Base-by-base conservation (phyloP, 1,140 invertebrate genomes). In the Globodera ellingtonae region DNA sequence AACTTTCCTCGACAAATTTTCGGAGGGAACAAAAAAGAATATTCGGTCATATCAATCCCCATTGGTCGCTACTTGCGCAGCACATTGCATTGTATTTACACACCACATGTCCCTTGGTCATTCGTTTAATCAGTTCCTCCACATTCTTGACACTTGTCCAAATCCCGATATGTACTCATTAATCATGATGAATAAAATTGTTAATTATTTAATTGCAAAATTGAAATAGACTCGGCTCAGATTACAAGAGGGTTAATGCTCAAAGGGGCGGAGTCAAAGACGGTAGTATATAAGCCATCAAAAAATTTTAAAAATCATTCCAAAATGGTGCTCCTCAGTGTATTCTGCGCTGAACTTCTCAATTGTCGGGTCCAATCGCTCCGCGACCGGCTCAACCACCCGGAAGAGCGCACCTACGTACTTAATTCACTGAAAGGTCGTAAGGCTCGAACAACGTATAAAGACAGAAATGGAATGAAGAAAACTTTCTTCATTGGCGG, bases 401-500 rank as follows among this genome's bases (percentile, higher is more conserved):
- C 72, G 15, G 52, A 52, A 2, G 62, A 52, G 13, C 24, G 72
- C 9, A 47, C 10, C 4, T 18, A 50, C 9, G 44, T 50, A 13
- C 10, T 74, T 10, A 74, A 52, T 15, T 0, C 13, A 5, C 47
- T 74, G 6, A 74, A 44, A n/a, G 72, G 72, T 1, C 21, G 44
- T 6, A 74, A 48, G 18, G 52, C 50, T 10, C 24, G 44, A 3
- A 74, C 72, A 10, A 74, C 72, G 0, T 74, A 74, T 18, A 10
- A 59, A 0, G 47, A 74, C 62, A 8, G 44, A 6, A 74, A 74
- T 15, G 72, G 72, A 15, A 9, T 52, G 5, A 13, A 6, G 9
- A 74, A 74, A 74, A 18, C 46, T 5, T 74, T 74, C 24, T 48
- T 74, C 5, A 35, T 74, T 52, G 72, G 44, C 10, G 72, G 62